Conservation (phyloP, 2,888 invertebrate species). For the Megaustenia siamemsis region DNA sequence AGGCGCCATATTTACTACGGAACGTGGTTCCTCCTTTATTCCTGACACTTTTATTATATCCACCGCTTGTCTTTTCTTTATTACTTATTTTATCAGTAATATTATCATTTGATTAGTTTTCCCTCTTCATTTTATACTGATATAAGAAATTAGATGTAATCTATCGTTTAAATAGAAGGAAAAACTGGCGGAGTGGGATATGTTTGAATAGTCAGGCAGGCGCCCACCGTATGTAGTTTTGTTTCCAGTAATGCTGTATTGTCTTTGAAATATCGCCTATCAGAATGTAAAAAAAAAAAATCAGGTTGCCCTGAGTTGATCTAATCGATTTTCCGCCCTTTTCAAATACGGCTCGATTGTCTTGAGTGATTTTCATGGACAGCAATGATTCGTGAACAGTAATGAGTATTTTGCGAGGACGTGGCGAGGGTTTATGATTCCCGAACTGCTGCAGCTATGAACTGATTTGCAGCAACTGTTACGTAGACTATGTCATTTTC, state of each 20-base stretch:
- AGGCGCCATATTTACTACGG: no score
- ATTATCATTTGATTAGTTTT: neutral
- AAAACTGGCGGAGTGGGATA: neutral
- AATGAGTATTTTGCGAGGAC: neutral
- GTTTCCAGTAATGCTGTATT: neutral
- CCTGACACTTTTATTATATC: no score
- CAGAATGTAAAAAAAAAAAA: neutral
- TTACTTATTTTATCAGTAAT: neutral
- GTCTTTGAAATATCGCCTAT: neutral
- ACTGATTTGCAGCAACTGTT: neutral
- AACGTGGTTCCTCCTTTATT: no score
- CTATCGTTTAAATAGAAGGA: neutral
- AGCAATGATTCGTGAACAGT: slow-evolving; percentile 18
- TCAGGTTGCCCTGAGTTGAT: neutral
- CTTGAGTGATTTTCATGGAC: slow-evolving; percentile 6
- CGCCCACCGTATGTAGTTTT: neutral
- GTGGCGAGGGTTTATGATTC: neutral
- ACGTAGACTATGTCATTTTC: neutral
- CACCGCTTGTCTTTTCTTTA: no score
- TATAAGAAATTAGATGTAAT: no score
- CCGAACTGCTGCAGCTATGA: no score
- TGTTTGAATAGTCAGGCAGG: neutral
- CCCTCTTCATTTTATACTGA: no score
- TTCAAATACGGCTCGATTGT: slow-evolving; percentile 13
- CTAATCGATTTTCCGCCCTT: neutral